Percentiles rank a stretch among this genome's conserved stretches.
Evolutionary conservation across 30 jellyfish, hydroid and myxozoan genomes (phyloP).

Genomic region (Pelagia noctiluca): DNA sequence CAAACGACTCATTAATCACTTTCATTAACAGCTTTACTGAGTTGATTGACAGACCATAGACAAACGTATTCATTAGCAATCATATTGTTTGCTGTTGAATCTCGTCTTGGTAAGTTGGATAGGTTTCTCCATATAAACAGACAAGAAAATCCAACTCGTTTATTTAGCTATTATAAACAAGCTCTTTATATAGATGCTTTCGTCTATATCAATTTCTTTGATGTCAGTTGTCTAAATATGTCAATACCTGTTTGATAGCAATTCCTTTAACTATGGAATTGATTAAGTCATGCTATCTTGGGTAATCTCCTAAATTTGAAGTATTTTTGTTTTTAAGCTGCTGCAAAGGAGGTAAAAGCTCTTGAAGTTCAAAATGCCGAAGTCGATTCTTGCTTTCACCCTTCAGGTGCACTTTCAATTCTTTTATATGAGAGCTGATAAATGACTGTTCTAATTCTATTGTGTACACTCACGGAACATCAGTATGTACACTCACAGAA

Average conservation of each 20-base stretch:
- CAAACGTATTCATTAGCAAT: too few relatives aligned
- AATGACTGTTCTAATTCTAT: background rate
- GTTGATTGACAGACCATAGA: too few relatives aligned
- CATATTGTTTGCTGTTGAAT: too few relatives aligned
- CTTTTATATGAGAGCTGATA: too few relatives aligned
- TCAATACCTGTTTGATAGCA: background rate
- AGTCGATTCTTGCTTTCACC: conserved; percentile 80
- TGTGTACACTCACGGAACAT: background rate
- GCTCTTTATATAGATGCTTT: too few relatives aligned
- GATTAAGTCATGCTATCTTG: background rate
- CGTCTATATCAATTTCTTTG: background rate
- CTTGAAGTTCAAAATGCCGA: conserved; percentile 34
- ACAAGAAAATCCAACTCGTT: too few relatives aligned
- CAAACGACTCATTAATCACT: too few relatives aligned
- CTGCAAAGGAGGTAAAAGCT: conserved; percentile 59
- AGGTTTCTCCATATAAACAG: too few relatives aligned
- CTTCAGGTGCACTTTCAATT: too few relatives aligned
- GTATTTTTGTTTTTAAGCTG: conserved; percentile 56
- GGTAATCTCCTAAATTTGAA: background rate
- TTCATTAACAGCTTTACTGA: too few relatives aligned
- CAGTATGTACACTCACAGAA: background rate
- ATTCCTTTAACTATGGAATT: background rate
- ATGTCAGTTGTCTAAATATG: background rate
- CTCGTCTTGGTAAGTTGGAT: too few relatives aligned
- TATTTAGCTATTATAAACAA: too few relatives aligned